Evolutionary conservation across 2,888 invertebrate species (phyloP), one percentile per base, ranked within the genome.

Genomic region (Hyles lineata): DNA sequence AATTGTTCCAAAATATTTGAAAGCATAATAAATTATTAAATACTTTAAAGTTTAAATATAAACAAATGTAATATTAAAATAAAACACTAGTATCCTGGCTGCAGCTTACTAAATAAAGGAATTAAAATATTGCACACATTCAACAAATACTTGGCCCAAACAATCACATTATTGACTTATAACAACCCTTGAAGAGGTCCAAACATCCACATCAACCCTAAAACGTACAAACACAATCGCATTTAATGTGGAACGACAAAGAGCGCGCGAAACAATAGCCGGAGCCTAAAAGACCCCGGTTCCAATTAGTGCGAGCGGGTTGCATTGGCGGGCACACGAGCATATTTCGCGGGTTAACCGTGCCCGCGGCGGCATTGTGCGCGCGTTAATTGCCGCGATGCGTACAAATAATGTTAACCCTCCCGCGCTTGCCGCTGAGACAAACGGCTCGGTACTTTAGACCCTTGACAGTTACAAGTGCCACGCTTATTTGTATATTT

Each of bases 321-420:
- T 74, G 77, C 75, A 80, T 79, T 76, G 77, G 75, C 76, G 81
- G 77, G 82, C 84, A 73, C 86, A 81, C 87, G 82, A 85, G 78
- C 87, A 87, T 87, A 86, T 87, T 87, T 78, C 78, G 76, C 84
- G 85, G 82, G 85, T 86, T 86, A 85, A 79, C 78, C 74, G 61
- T 78, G 79, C 78, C 79, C 77, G 74, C 71, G 72, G 74, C 52
- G 75, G 67, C 74, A 79, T 83, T 86, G 83, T 84, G 72, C 72
- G 70, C 71, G 75, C 62, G 74, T 72, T 85, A 82, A 86, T 86
- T 83, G 86, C 81, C 76, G 81, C 77, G 79, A 79, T 78, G 75
- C 72, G 77, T 75, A 75, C 62, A 70, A 83, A 72, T 70, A 70
- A 70, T 61, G 67, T 43, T 59, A 71, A 67, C 74, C 74, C 74